A percentile compares a stretch with the other conserved stretches of the same genome.
phyloP scores from a whole-genome alignment of 2,888 invertebrate species.

The Nemapogon koenigi region DNA sequence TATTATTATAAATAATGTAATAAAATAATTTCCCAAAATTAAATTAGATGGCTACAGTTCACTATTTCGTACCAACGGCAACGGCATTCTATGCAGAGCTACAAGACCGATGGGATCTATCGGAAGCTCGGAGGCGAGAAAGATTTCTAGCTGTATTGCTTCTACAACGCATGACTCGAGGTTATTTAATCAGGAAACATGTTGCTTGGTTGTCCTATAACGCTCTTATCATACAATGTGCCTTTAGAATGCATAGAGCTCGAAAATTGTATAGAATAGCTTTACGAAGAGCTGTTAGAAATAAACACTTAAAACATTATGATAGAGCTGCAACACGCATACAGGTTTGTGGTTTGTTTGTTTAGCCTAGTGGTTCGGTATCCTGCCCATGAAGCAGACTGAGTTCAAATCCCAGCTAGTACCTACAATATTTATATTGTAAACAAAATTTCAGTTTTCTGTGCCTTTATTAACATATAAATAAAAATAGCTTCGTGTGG shows the following conservation, averaged over 20 bases:
- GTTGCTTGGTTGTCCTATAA: slow-evolving; percentile 40
- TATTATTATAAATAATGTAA: no score
- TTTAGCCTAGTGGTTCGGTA: no score
- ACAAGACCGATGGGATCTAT: slow-evolving; percentile 31
- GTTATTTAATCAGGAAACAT: slow-evolving; percentile 41
- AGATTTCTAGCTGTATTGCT: slow-evolving; percentile 36
- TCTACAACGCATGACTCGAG: slow-evolving; percentile 37
- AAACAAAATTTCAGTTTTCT: no score
- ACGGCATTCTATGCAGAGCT: slow-evolving; percentile 33
- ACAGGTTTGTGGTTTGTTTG: no score
- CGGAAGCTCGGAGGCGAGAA: slow-evolving; percentile 29
- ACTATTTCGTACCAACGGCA: slow-evolving; percentile 26
- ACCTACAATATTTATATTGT: no score
- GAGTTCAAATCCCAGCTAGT: no score
- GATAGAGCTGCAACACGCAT: slow-evolving; percentile 35
- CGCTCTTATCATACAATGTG: slow-evolving; percentile 44
- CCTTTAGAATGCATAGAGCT: slow-evolving; percentile 37
- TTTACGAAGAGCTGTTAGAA: slow-evolving; percentile 35
- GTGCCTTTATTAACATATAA: no score
- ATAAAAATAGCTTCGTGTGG: no score
- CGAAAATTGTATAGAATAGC: slow-evolving; percentile 34
- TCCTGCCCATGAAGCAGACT: no score
- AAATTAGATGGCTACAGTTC: slow-evolving; percentile 48
- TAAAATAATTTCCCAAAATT: no score
- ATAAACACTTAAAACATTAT: slow-evolving; percentile 39